These are phyloP conservation scores for Boloria selene DNA, from an alignment of 2,888 invertebrate species.

Conservation along the genomic window DNA sequence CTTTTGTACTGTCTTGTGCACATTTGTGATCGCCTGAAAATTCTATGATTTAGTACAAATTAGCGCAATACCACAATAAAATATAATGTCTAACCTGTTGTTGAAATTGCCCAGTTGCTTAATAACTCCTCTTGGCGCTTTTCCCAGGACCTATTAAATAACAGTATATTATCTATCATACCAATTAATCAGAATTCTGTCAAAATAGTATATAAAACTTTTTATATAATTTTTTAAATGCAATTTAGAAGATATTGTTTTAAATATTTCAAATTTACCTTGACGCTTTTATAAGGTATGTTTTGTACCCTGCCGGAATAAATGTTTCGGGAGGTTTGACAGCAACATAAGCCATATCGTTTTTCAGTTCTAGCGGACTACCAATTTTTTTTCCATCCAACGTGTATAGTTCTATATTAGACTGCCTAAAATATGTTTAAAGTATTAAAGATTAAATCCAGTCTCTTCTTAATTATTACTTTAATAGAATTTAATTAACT, in stretches of 20 bases:
- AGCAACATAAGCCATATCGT: slow-evolving; percentile 65
- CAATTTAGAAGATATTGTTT: too few relatives aligned
- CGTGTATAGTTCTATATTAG: slow-evolving; percentile 61
- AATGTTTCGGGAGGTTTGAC: slow-evolving; percentile 59
- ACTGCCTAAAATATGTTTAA: slow-evolving; percentile 46
- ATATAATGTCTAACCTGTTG: slow-evolving; percentile 39
- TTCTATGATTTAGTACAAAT: too few relatives aligned
- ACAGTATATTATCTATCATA: background rate
- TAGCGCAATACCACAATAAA: background rate
- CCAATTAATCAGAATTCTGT: background rate
- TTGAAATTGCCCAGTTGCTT: slow-evolving; percentile 25
- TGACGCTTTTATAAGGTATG: slow-evolving; percentile 65
- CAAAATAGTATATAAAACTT: background rate
- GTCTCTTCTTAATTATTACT: background rate
- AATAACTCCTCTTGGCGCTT: slow-evolving; percentile 56
- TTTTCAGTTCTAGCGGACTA: slow-evolving; percentile 54
- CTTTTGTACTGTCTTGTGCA: background rate
- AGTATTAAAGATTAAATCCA: background rate
- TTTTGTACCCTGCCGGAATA: slow-evolving; percentile 63
- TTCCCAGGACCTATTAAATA: slow-evolving; percentile 63
- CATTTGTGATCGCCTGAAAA: slow-evolving; percentile 5
- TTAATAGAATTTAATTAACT: background rate
- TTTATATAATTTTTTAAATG: too few relatives aligned
- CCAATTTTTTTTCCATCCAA: slow-evolving; percentile 55
- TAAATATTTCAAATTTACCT: slow-evolving; percentile 49